These are phyloP conservation scores for Hemibagrus guttatus DNA, from an alignment of 2,797 vertebrate genomes.

Conservation along the genomic window DNA sequence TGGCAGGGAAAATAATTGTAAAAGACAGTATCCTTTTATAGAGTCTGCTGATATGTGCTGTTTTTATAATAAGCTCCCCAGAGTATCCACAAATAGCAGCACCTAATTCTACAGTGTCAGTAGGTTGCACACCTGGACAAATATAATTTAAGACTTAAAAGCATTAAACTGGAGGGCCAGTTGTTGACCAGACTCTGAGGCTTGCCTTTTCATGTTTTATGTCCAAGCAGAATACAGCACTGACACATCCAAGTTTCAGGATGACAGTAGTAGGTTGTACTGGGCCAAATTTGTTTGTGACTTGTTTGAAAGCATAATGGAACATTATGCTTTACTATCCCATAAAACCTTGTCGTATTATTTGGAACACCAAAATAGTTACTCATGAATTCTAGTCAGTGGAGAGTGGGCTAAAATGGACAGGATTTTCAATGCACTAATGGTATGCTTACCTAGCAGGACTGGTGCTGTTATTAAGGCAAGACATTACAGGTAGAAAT, in stretches of 20 bases:
- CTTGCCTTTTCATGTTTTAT: neutral
- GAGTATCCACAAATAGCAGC: constrained; percentile 15
- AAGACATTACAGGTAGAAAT: neutral
- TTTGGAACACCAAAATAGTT: neutral
- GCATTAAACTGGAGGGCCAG: neutral
- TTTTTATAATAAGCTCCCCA: constrained; percentile 17
- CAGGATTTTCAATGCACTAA: neutral
- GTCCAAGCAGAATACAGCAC: neutral
- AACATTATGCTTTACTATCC: neutral
- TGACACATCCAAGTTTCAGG: neutral
- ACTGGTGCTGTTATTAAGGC: neutral
- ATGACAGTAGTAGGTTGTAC: neutral
- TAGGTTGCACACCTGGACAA: constrained; percentile 27
- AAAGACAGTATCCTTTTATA: constrained; percentile 10
- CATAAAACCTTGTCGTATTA: neutral
- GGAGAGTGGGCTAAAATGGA: neutral
- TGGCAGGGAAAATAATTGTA: constrained; percentile 12
- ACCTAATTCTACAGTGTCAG: constrained; percentile 22
- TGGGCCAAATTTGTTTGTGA: neutral
- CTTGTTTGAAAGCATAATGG: constrained; percentile 2
- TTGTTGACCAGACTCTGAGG: neutral
- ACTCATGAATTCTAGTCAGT: neutral
- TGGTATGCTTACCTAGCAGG: neutral
- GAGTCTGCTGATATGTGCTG: constrained; percentile 18
- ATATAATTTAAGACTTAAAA: constrained; percentile 8